phyloP scores from a whole-genome alignment of 2,888 invertebrate species.

The Athrips mouffetella region DNA sequence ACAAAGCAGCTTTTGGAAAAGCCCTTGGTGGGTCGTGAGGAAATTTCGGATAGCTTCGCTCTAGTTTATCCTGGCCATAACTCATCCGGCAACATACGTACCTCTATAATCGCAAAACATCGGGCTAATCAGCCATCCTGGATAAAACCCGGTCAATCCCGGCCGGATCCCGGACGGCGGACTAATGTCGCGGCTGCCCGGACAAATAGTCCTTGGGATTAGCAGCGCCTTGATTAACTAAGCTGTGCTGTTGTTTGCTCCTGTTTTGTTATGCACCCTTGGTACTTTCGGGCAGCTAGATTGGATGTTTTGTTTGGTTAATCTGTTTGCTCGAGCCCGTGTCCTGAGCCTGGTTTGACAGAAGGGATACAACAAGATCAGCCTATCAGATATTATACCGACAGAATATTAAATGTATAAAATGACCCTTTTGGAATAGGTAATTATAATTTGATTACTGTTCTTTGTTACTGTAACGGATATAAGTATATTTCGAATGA shows the following conservation, averaged over 20 bases:
- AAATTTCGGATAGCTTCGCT: background rate
- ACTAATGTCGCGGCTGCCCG: conserved; percentile 67
- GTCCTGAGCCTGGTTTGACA: background rate
- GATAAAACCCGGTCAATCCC: conserved; percentile 47
- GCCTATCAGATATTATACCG: background rate
- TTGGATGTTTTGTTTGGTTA: conserved; percentile 20
- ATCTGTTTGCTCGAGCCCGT: conserved; percentile 13
- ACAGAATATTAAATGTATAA: too few relatives aligned
- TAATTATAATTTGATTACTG: too few relatives aligned
- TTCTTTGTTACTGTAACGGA: background rate
- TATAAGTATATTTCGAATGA: background rate
- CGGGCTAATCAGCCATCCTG: conserved; percentile 40
- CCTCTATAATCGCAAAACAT: conserved; percentile 19
- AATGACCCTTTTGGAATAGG: too few relatives aligned
- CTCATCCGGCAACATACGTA: conserved; percentile 2
- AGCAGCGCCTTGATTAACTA: conserved; percentile 48
- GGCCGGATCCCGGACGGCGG: conserved; percentile 49
- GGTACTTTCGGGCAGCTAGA: conserved; percentile 27
- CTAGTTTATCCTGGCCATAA: conserved; percentile 1
- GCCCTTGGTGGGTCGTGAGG: too few relatives aligned
- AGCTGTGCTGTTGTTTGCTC: conserved; percentile 49
- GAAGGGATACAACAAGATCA: background rate
- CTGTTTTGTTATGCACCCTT: conserved; percentile 42
- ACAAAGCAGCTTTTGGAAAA: background rate
- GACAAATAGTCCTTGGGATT: conserved; percentile 64